Conservation (phyloP, 2,888 invertebrate genomes). For the Dilophus febrilis region DNA sequence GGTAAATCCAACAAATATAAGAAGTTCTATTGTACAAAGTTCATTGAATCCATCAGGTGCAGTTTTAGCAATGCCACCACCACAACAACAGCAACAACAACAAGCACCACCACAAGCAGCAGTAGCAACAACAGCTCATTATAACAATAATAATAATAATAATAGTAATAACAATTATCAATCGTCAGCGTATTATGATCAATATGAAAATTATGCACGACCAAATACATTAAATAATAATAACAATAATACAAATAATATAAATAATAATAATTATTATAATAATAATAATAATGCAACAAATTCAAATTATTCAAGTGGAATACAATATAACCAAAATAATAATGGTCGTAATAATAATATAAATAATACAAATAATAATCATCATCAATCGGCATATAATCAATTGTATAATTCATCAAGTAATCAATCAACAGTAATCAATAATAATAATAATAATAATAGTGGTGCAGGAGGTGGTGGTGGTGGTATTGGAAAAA, state of each 20-base stretch:
- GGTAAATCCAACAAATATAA: conserved; percentile 23
- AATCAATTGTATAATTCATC: conserved; percentile 11
- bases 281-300: conserved; percentile 11
- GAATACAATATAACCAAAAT: conserved; percentile 1
- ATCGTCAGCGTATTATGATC: conserved; percentile 18
- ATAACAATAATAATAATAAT: no score
- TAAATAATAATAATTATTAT: conserved; percentile 6
- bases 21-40: conserved; percentile 26
- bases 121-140: no score
- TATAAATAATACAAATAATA: conserved; percentile 4
- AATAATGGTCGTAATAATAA: conserved; percentile 7
- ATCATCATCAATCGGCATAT: not conserved
- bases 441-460: conserved; percentile 13
- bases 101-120: no score
- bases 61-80: not conserved
- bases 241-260: conserved; percentile 5
- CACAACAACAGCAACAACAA: conserved; percentile 4
- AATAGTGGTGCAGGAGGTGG: conserved; percentile 9
- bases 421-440: conserved; percentile 10
- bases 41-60: conserved; percentile 26
- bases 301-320: conserved; percentile 9
- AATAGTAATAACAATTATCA: no score
- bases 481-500: conserved; percentile 43
- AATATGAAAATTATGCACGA: conserved; percentile 20
- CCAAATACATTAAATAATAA: conserved; percentile 10